These are phyloP conservation scores for Limnephilus lunatus DNA, from an alignment of 2,888 invertebrate species.

Conservation along the genomic window DNA sequence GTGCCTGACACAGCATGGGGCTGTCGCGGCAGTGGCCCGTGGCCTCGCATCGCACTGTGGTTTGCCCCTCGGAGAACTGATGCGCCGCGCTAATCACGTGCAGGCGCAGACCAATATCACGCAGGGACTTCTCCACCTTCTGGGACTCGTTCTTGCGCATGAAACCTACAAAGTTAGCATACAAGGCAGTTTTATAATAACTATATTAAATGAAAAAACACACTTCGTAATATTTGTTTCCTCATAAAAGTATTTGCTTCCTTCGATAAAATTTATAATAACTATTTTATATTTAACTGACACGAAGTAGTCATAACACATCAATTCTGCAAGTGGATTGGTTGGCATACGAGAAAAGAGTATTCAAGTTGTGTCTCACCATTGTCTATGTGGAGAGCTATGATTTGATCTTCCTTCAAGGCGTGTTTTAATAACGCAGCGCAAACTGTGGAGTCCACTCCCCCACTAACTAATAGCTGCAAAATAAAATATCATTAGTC, in stretches of 20 bases:
- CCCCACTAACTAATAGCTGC: slow-evolving; percentile 95
- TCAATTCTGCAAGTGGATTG: not conserved
- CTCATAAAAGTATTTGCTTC: too few relatives aligned
- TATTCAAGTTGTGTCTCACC: slow-evolving; percentile 76
- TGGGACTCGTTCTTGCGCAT: slow-evolving; percentile 97
- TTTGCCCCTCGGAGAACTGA: slow-evolving; percentile 88
- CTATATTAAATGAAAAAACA: too few relatives aligned
- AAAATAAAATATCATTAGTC: slow-evolving; percentile 4
- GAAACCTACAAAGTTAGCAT: slow-evolving; percentile 78
- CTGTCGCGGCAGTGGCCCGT: slow-evolving; percentile 78
- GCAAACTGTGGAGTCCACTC: slow-evolving; percentile 99
- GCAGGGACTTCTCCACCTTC: slow-evolving; percentile 89
- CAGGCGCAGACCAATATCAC: slow-evolving; percentile 88
- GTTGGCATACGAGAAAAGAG: slow-evolving; percentile 44
- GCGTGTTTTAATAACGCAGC: slow-evolving; percentile 96
- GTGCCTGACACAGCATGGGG: slow-evolving; percentile 89
- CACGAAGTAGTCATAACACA: not conserved
- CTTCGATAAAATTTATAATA: too few relatives aligned
- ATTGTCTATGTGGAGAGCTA: slow-evolving; percentile 98
- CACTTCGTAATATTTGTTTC: too few relatives aligned
- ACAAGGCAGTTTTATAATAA: not conserved
- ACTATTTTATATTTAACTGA: not conserved
- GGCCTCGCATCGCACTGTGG: slow-evolving; percentile 82
- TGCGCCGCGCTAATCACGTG: slow-evolving; percentile 86
- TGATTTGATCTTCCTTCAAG: slow-evolving; percentile 91